Base-by-base conservation (phyloP, 1,140 invertebrate species). In the Adelges cooleyi region DNA sequence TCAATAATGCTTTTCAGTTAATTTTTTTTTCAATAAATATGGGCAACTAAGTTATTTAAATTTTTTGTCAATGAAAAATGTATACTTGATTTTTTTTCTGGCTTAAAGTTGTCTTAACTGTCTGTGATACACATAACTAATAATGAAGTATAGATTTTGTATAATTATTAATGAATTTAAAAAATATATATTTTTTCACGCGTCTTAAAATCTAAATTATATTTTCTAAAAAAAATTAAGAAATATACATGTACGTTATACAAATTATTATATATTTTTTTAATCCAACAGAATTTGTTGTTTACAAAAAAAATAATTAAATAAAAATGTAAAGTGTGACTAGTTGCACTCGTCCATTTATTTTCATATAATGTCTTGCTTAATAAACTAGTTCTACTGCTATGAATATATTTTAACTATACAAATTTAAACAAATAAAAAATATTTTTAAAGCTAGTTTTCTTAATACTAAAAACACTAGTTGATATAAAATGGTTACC, bases 291-390 rank as follows among this genome's bases (percentile, higher is more conserved):
- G 6, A 29, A n/a, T n/a, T 13, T 62, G 54, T 62, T 62, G 54
- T 15, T 18, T 62, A 62, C 22, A 56, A 56, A 62, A 56, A 56
- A 38, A 40, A 33, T 33, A 6, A 11, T 5, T 33, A 33, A 54
- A 23, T 36, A 56, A 62, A 42, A 59, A 46, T 40, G n/a, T n/a
- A n/a, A n/a, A n/a, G n/a, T 62, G 54, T 62, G 54, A 62, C 54
- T 62, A 62, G 54, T 62, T 44, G 42, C 40, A 62, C 54, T 62
- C 54, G 54, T 62, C 54, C 54, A 11, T 20, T 46, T 36, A 29
- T 59, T 25, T n/a, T 44, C 17, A 23, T 33, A n/a, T n/a, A n/a
- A n/a, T n/a, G n/a, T n/a, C n/a, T n/a, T n/a, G n/a, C n/a, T n/a
- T n/a, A n/a, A n/a, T n/a, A n/a, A n/a, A n/a, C n/a, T n/a, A n/a